Evolutionary conservation across 2,797 vertebrate genomes (phyloP).

Genomic region (Galaxias olidus): DNA sequence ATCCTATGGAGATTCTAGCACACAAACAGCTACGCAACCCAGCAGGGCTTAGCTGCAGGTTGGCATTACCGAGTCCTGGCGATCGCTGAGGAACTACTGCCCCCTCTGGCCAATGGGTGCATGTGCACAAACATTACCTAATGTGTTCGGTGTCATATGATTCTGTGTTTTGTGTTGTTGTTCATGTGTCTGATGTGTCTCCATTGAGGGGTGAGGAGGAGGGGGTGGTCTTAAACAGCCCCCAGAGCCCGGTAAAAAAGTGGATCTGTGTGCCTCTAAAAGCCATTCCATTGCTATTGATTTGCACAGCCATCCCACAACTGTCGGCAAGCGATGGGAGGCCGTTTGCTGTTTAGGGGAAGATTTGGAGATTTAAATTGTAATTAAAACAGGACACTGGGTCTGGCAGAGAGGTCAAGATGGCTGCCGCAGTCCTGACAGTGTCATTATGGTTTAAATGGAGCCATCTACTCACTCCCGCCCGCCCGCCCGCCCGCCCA

Average conservation of each 20-base stretch:
- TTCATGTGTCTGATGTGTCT: too few species aligned
- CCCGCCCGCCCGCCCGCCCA: too few species aligned
- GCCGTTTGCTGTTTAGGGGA: constrained; percentile 47
- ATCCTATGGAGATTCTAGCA: neutral
- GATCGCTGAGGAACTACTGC: constrained; percentile 42
- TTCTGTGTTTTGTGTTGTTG: too few species aligned
- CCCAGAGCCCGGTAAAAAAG: constrained; percentile 46
- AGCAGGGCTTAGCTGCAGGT: too few species aligned
- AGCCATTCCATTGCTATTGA: constrained; percentile 57
- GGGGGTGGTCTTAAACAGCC: constrained; percentile 38
- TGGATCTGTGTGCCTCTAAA: constrained; percentile 55
- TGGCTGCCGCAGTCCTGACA: constrained; percentile 40
- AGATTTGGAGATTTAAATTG: constrained; percentile 40
- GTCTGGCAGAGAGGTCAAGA: constrained; percentile 34
- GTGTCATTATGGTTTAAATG: constrained; percentile 43
- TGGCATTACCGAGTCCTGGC: neutral
- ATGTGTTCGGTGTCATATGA: too few species aligned
- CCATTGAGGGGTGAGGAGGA: too few species aligned
- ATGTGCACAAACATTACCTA: neutral
- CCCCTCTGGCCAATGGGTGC: constrained; percentile 47
- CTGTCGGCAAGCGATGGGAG: constrained; percentile 43
- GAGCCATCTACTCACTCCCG: constrained; percentile 24
- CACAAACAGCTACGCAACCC: neutral
- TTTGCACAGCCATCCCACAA: constrained; percentile 47
- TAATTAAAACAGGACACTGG: constrained; percentile 54